These are phyloP conservation scores for Hypolimnas misippus DNA, from an alignment of 2,888 invertebrate species.

Conservation along the genomic window DNA sequence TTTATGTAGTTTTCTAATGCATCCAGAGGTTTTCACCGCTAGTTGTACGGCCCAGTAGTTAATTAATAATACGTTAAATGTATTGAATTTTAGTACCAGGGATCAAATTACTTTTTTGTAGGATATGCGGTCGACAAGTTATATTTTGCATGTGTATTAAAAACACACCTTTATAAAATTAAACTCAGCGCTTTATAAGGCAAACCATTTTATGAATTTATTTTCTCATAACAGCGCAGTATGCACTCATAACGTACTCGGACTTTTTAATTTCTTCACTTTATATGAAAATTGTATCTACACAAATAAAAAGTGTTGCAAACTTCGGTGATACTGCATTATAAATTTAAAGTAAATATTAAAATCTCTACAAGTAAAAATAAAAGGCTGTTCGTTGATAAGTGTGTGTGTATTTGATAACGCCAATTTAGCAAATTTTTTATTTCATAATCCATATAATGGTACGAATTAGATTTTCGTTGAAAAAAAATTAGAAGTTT, in stretches of 20 bases:
- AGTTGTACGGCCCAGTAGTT: no score
- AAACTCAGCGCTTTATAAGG: slow-evolving; percentile 13
- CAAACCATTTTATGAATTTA: slow-evolving; percentile 18
- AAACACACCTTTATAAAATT: slow-evolving; percentile 22
- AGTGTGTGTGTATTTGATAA: no score
- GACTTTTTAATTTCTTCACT: slow-evolving; percentile 11
- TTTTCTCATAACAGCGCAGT: slow-evolving; percentile 5
- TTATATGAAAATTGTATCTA: slow-evolving; percentile 11
- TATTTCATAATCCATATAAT: no score
- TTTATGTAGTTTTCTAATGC: no score
- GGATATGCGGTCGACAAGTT: not conserved
- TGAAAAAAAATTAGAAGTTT: no score
- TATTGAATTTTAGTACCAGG: not conserved
- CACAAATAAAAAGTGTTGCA: slow-evolving; percentile 6
- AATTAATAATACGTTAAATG: not conserved
- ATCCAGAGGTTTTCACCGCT: no score
- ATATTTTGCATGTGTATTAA: slow-evolving; percentile 6
- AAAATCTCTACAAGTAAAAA: slow-evolving; percentile 6
- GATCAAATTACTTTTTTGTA: not conserved
- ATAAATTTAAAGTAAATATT: not conserved
- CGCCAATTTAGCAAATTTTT: no score
- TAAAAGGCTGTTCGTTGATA: no score
- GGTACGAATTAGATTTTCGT: no score
- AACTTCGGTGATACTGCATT: slow-evolving; percentile 2
- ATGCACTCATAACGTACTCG: slow-evolving; percentile 12